Evolutionary conservation across 2,113 vertebrate genomes (phyloP).

Genomic region (Hippocampus abdominalis): DNA sequence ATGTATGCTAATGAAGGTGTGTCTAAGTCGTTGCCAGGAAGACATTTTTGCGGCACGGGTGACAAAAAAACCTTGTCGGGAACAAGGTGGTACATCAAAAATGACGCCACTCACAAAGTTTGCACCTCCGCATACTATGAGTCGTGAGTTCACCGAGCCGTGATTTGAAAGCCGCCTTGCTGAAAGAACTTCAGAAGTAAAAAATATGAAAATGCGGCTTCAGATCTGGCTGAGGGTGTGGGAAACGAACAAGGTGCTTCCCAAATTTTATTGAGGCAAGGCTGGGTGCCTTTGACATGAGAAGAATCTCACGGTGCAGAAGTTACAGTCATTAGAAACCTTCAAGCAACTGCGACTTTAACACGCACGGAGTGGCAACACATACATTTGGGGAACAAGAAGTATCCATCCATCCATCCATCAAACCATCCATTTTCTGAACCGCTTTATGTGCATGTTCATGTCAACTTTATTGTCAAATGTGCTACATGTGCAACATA

Average conservation of each 20-base stretch:
- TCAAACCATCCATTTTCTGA: too few species aligned
- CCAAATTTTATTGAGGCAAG: not conserved
- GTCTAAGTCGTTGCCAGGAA: conserved; percentile 48
- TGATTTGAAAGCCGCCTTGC: conserved; percentile 49
- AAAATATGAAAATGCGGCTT: conserved; percentile 33
- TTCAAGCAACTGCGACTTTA: not conserved
- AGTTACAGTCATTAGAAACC: not conserved
- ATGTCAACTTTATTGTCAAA: too few species aligned
- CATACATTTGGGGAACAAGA: not conserved
- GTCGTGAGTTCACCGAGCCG: conserved; percentile 53
- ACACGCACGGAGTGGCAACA: not conserved
- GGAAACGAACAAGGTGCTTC: conserved; percentile 19
- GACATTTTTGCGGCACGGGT: conserved; percentile 50
- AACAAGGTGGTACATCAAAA: conserved; percentile 68
- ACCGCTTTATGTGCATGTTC: too few species aligned
- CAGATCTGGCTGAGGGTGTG: conserved; percentile 53
- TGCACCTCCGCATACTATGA: conserved; percentile 50
- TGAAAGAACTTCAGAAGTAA: conserved; percentile 31
- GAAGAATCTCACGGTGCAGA: not conserved
- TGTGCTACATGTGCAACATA: too few species aligned
- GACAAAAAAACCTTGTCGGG: conserved; percentile 68
- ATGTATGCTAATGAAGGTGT: conserved; percentile 73
- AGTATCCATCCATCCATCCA: too few species aligned
- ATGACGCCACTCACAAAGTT: conserved; percentile 64
- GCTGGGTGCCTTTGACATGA: too few species aligned